Conservation (phyloP, 2,797 vertebrate species). For the Tenualosa ilisha region DNA sequence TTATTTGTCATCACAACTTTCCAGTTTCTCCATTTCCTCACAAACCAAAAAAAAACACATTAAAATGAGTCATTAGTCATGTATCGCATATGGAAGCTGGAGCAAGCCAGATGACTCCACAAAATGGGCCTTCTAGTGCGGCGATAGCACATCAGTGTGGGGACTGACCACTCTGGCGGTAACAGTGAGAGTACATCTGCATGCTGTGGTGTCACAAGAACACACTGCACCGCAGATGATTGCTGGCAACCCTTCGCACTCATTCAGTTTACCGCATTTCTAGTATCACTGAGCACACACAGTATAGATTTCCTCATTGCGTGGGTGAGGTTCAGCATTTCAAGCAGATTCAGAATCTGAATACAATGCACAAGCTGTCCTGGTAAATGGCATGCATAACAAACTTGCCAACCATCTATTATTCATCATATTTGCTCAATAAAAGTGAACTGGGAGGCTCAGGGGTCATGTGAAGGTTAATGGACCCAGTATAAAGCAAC, state of each 20-base stretch:
- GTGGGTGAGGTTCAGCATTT: background rate
- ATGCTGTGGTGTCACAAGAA: background rate
- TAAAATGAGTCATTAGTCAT: background rate
- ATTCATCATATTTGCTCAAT: conserved; percentile 1
- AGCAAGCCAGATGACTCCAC: background rate
- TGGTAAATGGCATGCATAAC: background rate
- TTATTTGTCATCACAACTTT: background rate
- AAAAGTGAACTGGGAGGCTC: background rate
- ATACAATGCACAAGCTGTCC: background rate
- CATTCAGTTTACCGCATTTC: background rate
- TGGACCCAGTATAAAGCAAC: background rate
- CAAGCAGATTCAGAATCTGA: background rate
- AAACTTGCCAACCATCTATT: background rate
- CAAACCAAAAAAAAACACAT: background rate
- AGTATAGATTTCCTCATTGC: background rate
- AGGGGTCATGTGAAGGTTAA: background rate
- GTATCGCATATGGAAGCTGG: background rate
- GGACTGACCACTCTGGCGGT: background rate
- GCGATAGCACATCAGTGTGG: background rate
- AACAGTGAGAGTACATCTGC: background rate
- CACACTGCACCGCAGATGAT: background rate
- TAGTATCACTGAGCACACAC: background rate
- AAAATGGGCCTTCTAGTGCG: background rate
- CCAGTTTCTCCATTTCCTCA: background rate
- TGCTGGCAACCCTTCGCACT: background rate